phyloP scores from a whole-genome alignment of 2,888 invertebrate genomes.

The Netelia virgata region DNA sequence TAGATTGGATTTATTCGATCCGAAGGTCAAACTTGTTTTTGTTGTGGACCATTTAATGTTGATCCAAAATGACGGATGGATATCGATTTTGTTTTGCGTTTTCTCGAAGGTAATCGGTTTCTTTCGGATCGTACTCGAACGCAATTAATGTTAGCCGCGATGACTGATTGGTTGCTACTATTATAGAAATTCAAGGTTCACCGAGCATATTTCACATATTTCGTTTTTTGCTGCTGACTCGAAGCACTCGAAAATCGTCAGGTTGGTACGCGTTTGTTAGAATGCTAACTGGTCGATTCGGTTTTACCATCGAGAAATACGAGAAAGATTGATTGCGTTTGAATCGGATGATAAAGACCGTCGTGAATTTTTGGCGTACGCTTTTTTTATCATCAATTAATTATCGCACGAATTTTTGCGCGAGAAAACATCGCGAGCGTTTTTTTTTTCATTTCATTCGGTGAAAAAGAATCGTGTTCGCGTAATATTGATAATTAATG shows the following conservation, averaged over 20 bases:
- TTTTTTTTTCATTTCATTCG: no score
- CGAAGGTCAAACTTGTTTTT: not conserved
- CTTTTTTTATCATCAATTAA: not conserved
- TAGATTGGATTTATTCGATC: not conserved
- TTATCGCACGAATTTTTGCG: no score
- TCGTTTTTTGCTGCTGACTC: constrained; percentile 31
- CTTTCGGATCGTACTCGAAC: constrained; percentile 21
- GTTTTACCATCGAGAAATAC: not conserved
- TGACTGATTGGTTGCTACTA: constrained; percentile 47
- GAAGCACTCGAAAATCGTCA: not conserved
- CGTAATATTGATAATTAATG: no score
- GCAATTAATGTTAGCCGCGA: constrained; percentile 47
- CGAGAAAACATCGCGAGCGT: no score
- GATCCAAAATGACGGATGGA: not conserved
- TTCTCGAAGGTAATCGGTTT: not conserved
- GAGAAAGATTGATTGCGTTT: not conserved
- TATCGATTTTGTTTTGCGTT: not conserved
- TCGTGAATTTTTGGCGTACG: not conserved
- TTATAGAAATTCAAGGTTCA: constrained; percentile 57
- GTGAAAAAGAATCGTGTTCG: no score
- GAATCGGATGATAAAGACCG: not conserved
- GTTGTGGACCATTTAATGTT: not conserved
- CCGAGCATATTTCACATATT: constrained; percentile 41
- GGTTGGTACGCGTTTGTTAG: not conserved
- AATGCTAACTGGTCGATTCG: not conserved